Base-by-base conservation (phyloP, 2,888 invertebrate species). In the Trachelus iudaicus region DNA sequence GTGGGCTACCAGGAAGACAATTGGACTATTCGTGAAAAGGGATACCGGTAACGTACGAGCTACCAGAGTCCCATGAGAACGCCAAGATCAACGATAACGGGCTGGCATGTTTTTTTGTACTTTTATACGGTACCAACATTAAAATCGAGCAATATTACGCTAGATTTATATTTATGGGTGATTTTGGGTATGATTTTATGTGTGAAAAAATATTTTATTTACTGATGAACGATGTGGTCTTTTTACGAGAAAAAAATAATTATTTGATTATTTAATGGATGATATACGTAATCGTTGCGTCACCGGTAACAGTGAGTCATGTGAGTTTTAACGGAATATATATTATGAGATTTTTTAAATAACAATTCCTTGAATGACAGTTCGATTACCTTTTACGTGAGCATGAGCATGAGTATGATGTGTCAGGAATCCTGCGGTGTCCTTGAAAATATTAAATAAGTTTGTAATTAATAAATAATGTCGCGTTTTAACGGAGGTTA, bases 1-100 rank as follows among this genome's bases (percentile, higher is more conserved):
- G 78, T 78, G 78, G 78, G 78, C 15, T 76, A 78, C 78, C 78
- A 78, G 78, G 78, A 78, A 78, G 78, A 78, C 75, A 69, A 35
- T 33, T 34, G 56, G 56, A 56, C 56, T 23, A 56, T 56, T 56
- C 56, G 23, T 56, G 56, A 56, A 56, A 56, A 56, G 56, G 56
- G 23, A 9, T 23, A 2, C 23, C 23, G 56, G 23, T 56, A 9
- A 56, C 56, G 56, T 56, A 56, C 23, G 23, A 23, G 2, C 56
- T 23, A 23, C 23, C 56, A 56, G 56, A 56, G 9, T 23, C 0
- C 9, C 0, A 56, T 56, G 9, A 56, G 1, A 23, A 23, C 23
- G 2, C 23, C 23, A 23, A 2, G 56, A 56, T 9, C 9, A 56
- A 56, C 2, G 9, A 56, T 56, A 56, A 56, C 23, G 56, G 9